These are phyloP conservation scores for Scleropages formosus DNA, from an alignment of 2,797 vertebrate genomes.

Conservation along the genomic window DNA sequence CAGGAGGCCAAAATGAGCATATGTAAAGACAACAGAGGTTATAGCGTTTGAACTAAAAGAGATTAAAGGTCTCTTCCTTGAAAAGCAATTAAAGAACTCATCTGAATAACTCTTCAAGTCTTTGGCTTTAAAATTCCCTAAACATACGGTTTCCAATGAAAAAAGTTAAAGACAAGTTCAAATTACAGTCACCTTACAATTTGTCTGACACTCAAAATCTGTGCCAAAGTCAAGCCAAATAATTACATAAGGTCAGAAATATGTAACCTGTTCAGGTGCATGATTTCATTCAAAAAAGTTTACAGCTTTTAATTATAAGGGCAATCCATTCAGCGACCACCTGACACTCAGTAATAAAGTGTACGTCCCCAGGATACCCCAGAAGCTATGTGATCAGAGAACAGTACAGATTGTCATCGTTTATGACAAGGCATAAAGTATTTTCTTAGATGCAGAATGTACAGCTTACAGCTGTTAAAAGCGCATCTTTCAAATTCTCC, in stretches of 20 bases:
- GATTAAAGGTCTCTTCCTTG: too few species aligned
- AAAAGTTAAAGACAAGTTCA: too few species aligned
- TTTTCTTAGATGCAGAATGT: conserved; percentile 19
- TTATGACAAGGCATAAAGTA: conserved; percentile 12
- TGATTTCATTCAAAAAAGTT: not conserved
- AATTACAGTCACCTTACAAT: not conserved
- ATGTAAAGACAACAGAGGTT: not conserved
- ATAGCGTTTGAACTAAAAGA: not conserved
- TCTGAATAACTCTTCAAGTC: too few species aligned
- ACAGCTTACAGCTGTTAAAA: conserved; percentile 6
- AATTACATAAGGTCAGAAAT: conserved; percentile 9
- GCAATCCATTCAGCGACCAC: conserved; percentile 8
- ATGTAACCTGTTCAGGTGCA: not conserved
- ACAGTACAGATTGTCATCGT: not conserved
- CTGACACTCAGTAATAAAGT: not conserved
- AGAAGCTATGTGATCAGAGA: not conserved
- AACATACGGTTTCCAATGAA: too few species aligned
- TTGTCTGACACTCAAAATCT: too few species aligned
- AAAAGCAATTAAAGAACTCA: too few species aligned
- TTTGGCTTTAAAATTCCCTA: too few species aligned
- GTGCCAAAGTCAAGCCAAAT: not conserved
- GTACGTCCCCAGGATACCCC: not conserved
- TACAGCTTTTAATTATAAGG: conserved; percentile 18
- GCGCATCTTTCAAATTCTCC: not conserved
- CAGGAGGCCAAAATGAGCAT: not conserved